phyloP scores from a whole-genome alignment of 2,888 invertebrate species.

The Nomada goodeniana region DNA sequence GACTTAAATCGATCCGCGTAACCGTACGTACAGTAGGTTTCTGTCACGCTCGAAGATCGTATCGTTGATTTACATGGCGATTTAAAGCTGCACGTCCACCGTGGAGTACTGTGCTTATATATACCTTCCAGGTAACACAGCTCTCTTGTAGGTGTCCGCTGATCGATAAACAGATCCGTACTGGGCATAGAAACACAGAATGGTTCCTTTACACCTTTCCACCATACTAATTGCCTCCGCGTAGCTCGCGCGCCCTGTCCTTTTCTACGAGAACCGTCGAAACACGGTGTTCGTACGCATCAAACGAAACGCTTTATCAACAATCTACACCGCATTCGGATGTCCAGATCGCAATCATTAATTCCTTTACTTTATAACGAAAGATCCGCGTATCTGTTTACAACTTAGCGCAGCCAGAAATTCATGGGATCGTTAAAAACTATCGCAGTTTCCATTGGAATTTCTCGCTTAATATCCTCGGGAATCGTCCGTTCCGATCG shows the following conservation, averaged over 20 bases:
- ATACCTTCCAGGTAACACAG: conserved; percentile 23
- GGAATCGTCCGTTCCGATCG: not conserved
- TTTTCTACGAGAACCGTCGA: not conserved
- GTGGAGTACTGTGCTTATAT: not conserved
- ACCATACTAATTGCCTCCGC: conserved; percentile 16
- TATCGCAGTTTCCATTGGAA: not conserved
- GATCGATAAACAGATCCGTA: conserved; percentile 11
- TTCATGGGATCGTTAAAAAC: conserved; percentile 7
- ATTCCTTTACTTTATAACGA: no score
- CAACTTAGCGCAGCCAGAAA: not conserved
- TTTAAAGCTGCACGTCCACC: conserved; percentile 25
- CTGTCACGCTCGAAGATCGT: conserved; percentile 47
- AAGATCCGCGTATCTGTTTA: conserved; percentile 1
- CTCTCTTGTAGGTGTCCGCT: conserved; percentile 4
- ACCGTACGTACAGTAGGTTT: conserved; percentile 5
- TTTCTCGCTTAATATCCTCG: not conserved
- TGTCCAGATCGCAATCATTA: no score
- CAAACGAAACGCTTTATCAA: not conserved
- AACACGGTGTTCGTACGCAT: not conserved
- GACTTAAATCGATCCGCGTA: conserved; percentile 39
- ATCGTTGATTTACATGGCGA: conserved; percentile 50
- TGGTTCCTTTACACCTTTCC: not conserved
- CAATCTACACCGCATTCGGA: no score
- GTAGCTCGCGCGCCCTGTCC: not conserved
- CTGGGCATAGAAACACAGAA: not conserved